phyloP scores from a whole-genome alignment of 2,888 invertebrate genomes.

The Mycogona germanica region DNA sequence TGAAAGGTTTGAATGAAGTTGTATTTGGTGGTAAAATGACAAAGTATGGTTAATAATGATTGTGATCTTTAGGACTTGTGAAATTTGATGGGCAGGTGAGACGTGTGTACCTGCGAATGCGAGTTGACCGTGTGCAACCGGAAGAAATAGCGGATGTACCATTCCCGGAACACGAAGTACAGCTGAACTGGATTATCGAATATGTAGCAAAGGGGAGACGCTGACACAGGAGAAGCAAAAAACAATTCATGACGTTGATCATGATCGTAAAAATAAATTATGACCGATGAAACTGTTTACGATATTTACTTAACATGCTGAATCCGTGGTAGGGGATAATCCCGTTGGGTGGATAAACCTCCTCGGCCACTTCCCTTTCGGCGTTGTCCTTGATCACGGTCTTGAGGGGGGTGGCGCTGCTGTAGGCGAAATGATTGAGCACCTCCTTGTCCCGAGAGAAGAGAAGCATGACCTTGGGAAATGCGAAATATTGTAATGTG shows the following conservation, averaged over 20 bases:
- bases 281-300: too few relatives aligned
- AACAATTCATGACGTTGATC: neutral
- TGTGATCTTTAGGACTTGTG: neutral
- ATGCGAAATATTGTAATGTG: neutral
- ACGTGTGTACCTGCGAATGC: constrained; percentile 52
- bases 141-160: constrained; percentile 85
- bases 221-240: constrained; percentile 41
- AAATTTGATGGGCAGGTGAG: neutral
- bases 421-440: constrained; percentile 20
- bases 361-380: constrained; percentile 48
- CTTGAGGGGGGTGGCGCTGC: constrained; percentile 47
- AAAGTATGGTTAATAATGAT: neutral
- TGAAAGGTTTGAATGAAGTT: too few relatives aligned
- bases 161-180: constrained; percentile 80
- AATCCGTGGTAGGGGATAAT: constrained; percentile 95
- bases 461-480: constrained; percentile 58
- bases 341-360: constrained; percentile 83
- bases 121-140: constrained; percentile 83
- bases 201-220: constrained; percentile 87
- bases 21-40: too few relatives aligned
- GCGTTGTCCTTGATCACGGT: constrained; percentile 61
- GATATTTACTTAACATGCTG: constrained; percentile 68
- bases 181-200: constrained; percentile 76
- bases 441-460: constrained; percentile 67
- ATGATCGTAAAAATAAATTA: neutral